Conservation (phyloP, 2,797 vertebrate species). For the Lepilemur septentrionalis region DNA sequence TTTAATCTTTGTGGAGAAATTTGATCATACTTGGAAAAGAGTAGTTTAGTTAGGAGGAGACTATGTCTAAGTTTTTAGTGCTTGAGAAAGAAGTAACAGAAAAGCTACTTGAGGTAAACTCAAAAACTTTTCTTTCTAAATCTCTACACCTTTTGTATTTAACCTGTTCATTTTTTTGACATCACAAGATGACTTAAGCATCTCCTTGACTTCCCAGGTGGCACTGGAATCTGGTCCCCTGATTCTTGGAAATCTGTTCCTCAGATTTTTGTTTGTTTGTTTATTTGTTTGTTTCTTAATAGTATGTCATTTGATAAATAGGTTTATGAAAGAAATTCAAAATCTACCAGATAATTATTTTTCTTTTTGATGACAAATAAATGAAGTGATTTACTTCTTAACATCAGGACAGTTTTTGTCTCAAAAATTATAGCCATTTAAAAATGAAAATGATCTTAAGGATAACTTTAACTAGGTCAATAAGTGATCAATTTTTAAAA, state of each 20-base stretch:
- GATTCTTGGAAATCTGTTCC: neutral
- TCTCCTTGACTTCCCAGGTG: neutral
- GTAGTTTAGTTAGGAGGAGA: neutral
- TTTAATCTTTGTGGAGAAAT: neutral
- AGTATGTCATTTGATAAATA: neutral
- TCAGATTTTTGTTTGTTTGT: neutral
- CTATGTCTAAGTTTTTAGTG: neutral
- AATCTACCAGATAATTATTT: neutral
- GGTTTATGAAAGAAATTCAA: neutral
- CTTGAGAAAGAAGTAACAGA: neutral
- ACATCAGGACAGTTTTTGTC: neutral
- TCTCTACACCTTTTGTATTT: neutral
- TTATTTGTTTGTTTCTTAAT: neutral
- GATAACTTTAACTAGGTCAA: neutral
- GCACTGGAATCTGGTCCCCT: neutral
- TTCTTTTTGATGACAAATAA: slow-evolving; percentile 2
- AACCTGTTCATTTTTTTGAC: too few relatives aligned
- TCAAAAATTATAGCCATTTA: neutral
- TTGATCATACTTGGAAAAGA: neutral
- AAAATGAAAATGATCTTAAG: neutral
- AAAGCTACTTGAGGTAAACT: neutral
- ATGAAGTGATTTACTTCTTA: neutral
- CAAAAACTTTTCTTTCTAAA: neutral
- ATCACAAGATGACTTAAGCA: neutral
- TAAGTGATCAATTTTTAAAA: neutral